Base-by-base conservation (phyloP, 2,888 invertebrate genomes). In the Andrena flavipes region DNA sequence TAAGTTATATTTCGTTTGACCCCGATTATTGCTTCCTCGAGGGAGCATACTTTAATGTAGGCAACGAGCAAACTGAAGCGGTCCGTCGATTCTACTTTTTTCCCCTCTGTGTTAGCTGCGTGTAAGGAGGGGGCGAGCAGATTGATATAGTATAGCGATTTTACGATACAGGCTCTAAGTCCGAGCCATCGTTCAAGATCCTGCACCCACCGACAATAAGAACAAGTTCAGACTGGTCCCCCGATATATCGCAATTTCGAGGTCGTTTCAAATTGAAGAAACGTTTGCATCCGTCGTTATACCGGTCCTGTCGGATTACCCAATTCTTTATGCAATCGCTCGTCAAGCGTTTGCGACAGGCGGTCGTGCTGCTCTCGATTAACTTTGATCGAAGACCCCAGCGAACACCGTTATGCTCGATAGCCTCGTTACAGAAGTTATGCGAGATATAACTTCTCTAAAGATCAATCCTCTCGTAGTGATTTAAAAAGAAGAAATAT, bases 111-210 rank as follows among this genome's bases (percentile, higher is more conserved):
- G 56, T 8, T 20, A 20, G 76, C 60, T 23, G 63, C 51, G 76
- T 70, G 81, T 63, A 60, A 74, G 87, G 60, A 84, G 71, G 74
- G 82, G 82, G 85, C 82, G 59, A 65, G 76, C 74, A 81, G 90
- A 89, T 90, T 87, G 90, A 89, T 89, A 87, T 78, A 89, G 86
- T 72, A 84, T 82, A 69, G 85, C 87, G 84, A 88, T 88, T 89
- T 86, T 73, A 81, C 75, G 85, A 79, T 89, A 89, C 88, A 85
- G 56, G 77, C 65, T 80, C 88, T 86, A 88, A 83, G 78, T 75
- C 65, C 69, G 69, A 29, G 71, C 62, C 82, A 88, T 88, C 84
- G 85, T 70, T 85, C 84, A 76, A 76, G 71, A 60, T 51, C 64
- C 8, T 26, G 68, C 69, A 29, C 48, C 35, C 56, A 59, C 62